These are phyloP conservation scores for Galago senegalensis DNA, from an alignment of 2,797 vertebrate genomes.

Conservation along the genomic window DNA sequence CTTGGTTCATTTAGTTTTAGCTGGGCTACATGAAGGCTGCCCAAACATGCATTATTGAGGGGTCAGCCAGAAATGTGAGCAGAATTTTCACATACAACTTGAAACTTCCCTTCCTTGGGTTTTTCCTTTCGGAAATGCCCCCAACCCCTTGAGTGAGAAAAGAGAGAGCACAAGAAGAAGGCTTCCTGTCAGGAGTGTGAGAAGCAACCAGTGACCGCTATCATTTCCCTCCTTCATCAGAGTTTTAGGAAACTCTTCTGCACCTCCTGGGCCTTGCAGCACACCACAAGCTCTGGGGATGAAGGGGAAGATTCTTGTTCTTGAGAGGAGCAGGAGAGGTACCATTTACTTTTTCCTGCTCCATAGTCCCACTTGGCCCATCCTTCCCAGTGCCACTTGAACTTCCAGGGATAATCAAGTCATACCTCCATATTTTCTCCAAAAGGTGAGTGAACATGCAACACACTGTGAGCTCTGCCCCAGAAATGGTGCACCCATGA, in stretches of 20 bases:
- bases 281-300: neutral
- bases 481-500: accelerated
- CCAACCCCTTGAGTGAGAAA: neutral
- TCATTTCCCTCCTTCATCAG: neutral
- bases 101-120: neutral
- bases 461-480: accelerated
- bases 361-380: neutral
- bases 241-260: neutral
- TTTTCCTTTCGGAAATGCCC: too few species aligned
- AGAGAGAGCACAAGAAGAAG: neutral
- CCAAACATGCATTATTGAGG: too few species aligned
- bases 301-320: too few species aligned
- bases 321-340: neutral
- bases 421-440: neutral
- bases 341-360: too few species aligned
- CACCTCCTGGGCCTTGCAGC: neutral
- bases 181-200: accelerated
- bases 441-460: neutral
- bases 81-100: neutral
- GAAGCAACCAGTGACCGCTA: neutral
- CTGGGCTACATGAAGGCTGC: neutral
- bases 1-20: neutral
- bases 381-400: too few species aligned
- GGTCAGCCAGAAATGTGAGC: neutral
- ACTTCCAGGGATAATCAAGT: neutral